Conservation (phyloP, 2,113 vertebrate genomes). For the Tyto alba region DNA sequence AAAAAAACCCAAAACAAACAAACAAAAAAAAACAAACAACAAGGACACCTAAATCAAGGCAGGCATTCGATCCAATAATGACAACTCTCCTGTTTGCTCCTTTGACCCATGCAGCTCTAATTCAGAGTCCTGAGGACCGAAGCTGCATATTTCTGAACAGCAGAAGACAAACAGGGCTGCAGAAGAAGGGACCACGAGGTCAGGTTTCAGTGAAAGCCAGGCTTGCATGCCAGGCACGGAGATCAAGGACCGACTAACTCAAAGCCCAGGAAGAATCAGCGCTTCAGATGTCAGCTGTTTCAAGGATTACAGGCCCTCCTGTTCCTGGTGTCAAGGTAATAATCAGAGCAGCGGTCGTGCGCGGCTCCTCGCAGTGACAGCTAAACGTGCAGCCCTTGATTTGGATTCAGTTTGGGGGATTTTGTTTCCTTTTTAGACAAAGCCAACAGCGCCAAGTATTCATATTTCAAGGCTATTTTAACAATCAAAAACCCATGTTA, state of each 20-base stretch:
- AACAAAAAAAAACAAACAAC: neutral
- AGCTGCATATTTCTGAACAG: neutral
- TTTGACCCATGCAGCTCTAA: conserved; percentile 17
- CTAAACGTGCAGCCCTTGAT: neutral
- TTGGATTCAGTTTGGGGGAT: conserved; percentile 33
- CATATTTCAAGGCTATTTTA: conserved; percentile 27
- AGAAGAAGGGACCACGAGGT: conserved; percentile 9
- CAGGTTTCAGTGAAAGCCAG: conserved; percentile 23
- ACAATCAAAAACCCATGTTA: conserved; percentile 56
- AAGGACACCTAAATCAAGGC: neutral
- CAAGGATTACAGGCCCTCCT: neutral
- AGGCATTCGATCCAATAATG: neutral
- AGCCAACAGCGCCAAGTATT: neutral
- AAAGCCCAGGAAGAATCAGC: conserved; percentile 30
- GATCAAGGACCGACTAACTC: conserved; percentile 26
- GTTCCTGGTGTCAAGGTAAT: conserved; percentile 29
- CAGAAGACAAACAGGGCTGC: neutral
- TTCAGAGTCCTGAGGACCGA: conserved; percentile 20
- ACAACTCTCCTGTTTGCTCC: neutral
- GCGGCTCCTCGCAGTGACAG: neutral
- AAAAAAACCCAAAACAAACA: neutral
- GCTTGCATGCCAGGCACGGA: conserved; percentile 2
- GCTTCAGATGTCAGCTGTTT: conserved; percentile 21
- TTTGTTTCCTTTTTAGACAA: conserved; percentile 58
- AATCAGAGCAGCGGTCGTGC: neutral